phyloP scores from a whole-genome alignment of 30 jellyfish, hydroid and myxozoan genomes.

The Turritopsis dohrnii region DNA sequence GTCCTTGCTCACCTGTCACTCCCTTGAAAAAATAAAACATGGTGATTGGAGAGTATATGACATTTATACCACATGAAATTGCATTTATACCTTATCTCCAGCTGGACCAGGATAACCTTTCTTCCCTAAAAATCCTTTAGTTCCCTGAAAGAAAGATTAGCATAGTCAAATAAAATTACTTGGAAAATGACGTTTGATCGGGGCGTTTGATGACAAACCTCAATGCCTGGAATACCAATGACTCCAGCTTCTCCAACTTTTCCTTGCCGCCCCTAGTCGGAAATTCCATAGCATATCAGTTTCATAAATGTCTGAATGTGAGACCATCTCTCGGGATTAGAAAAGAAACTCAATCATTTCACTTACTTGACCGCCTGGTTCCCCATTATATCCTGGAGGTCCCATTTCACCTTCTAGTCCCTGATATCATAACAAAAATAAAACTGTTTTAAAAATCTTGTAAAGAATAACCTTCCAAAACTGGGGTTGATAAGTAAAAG shows the following conservation, averaged over 20 bases:
- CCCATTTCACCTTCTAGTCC: slow-evolving; percentile 11
- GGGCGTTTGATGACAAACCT: neutral
- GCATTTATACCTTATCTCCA: slow-evolving; percentile 7
- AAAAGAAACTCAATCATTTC: neutral
- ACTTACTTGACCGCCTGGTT: neutral
- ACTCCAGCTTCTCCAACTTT: slow-evolving; percentile 17
- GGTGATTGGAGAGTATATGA: neutral
- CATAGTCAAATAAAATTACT: neutral
- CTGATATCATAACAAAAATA: neutral
- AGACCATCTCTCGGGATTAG: too few relatives aligned
- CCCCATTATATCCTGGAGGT: slow-evolving; percentile 16
- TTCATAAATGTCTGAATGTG: too few relatives aligned
- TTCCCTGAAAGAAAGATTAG: neutral
- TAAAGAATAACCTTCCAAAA: neutral
- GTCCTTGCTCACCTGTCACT: neutral
- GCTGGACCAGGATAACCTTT: slow-evolving; percentile 10
- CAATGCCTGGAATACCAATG: slow-evolving; percentile 1
- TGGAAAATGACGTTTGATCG: neutral
- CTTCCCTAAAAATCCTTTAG: neutral
- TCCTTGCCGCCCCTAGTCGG: neutral
- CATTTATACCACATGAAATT: neutral
- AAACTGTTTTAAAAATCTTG: neutral
- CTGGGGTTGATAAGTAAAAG: neutral
- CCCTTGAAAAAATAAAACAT: neutral
- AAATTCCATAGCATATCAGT: too few relatives aligned